Percentiles rank a stretch among this genome's conserved stretches.
These are phyloP conservation scores for Rhopalosiphum nymphaeae DNA, from an alignment of 2,888 invertebrate species.

Conservation along the genomic window DNA sequence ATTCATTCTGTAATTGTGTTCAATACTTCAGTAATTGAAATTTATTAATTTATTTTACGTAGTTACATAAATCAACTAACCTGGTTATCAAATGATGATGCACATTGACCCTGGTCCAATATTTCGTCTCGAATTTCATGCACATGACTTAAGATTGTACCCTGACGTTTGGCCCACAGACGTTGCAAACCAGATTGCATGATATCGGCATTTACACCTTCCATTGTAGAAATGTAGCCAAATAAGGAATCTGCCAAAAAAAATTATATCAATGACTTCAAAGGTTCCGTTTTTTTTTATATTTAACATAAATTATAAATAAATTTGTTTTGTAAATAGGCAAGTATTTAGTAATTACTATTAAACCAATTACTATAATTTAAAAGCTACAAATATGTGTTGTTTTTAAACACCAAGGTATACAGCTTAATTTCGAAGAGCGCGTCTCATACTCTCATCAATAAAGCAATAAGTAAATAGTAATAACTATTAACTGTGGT, in stretches of 20 bases:
- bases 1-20: background rate
- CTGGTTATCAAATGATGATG: slow-evolving; percentile 42
- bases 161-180: slow-evolving; percentile 56
- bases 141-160: slow-evolving; percentile 37
- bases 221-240: slow-evolving; percentile 29
- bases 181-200: slow-evolving; percentile 55
- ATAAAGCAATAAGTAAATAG: too few species aligned
- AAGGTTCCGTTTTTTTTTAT: background rate
- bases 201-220: slow-evolving; percentile 51
- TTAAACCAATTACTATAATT: background rate
- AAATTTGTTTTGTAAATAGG: background rate
- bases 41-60: background rate
- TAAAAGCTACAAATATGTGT: background rate
- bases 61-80: slow-evolving; percentile 27
- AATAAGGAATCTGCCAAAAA: slow-evolving; percentile 48
- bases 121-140: slow-evolving; percentile 50
- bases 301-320: too few species aligned
- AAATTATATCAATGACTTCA: slow-evolving; percentile 24
- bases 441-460: background rate
- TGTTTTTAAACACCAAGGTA: background rate
- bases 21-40: background rate
- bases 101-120: slow-evolving; percentile 49
- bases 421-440: background rate
- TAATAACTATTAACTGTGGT: background rate
- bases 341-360: background rate